Percentiles rank a stretch among this genome's conserved stretches.
phyloP scores from a whole-genome alignment of 1,140 invertebrate species.

The Contarinia nasturtii region DNA sequence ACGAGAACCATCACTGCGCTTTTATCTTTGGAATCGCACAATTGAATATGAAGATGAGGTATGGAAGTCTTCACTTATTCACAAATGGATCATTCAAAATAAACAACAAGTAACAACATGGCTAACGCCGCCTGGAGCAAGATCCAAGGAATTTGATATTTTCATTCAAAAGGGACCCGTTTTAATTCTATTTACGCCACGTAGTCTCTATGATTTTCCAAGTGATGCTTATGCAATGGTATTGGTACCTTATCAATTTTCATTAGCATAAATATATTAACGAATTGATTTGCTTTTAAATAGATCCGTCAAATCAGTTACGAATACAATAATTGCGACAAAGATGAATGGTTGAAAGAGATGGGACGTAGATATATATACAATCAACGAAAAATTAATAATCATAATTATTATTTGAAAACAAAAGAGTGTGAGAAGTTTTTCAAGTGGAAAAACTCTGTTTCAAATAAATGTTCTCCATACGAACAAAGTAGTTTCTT shows the following conservation, averaged over 20 bases:
- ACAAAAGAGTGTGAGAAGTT: no score
- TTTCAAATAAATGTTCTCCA: no score
- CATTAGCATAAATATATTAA: neutral
- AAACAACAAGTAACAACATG: conserved; percentile 35
- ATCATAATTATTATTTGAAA: no score
- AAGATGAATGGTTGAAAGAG: conserved; percentile 25
- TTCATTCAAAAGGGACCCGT: conserved; percentile 42
- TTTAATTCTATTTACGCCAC: conserved; percentile 49
- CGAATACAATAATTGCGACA: conserved; percentile 42
- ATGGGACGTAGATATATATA: conserved; percentile 14
- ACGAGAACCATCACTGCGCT: conserved; percentile 28
- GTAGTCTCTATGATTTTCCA: conserved; percentile 37
- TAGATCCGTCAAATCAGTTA: conserved; percentile 36
- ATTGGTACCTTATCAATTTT: conserved; percentile 4
- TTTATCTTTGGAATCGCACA: conserved; percentile 49
- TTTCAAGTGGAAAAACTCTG: no score
- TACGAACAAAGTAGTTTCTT: no score
- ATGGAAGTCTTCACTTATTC: conserved; percentile 28
- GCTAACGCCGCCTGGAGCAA: conserved; percentile 41
- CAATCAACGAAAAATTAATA: conserved; percentile 3
- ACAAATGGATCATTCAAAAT: conserved; percentile 36
- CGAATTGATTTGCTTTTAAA: conserved; percentile 23
- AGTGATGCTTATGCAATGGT: conserved; percentile 45
- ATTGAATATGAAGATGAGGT: conserved; percentile 30
- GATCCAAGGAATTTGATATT: conserved; percentile 37